A percentile compares a stretch with the other conserved stretches of the same genome.
phyloP scores from a whole-genome alignment of 1,140 invertebrate species.

The Eupristina koningsbergeri region DNA sequence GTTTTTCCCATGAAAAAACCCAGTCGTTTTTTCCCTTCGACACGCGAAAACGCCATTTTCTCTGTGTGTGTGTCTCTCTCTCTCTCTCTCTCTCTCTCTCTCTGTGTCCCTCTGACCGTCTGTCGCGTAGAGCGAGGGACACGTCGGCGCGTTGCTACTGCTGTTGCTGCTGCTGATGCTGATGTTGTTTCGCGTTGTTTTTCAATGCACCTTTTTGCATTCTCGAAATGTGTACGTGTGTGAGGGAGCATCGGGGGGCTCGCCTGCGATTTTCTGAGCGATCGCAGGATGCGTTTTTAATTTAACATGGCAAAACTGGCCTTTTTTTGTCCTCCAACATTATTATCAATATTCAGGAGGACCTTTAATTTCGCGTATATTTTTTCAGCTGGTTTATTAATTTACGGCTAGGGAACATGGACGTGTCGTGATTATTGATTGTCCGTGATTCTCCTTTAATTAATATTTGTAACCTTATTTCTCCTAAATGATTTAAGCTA shows the following conservation, averaged over 20 bases:
- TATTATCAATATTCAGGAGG: neutral
- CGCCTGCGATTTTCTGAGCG: too few species aligned
- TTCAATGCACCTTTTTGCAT: neutral
- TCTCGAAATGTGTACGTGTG: neutral
- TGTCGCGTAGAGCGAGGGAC: neutral
- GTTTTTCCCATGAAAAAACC: slow-evolving; percentile 9
- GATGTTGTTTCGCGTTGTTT: neutral
- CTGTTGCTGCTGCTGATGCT: neutral
- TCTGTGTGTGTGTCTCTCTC: neutral
- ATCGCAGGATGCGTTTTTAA: neutral
- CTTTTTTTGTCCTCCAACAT: neutral
- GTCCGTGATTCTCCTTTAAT: neutral
- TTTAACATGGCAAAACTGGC: neutral
- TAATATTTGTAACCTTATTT: neutral
- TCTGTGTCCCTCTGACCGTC: neutral
- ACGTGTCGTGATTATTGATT: too few species aligned
- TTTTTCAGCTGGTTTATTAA: neutral
- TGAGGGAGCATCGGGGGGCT: neutral
- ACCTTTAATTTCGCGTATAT: neutral
- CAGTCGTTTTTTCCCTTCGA: slow-evolving; percentile 29
- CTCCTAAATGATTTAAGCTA: too few species aligned
- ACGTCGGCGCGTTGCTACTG: neutral
- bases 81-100: neutral
- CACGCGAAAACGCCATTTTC: slow-evolving; percentile 48
- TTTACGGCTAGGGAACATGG: too few species aligned